Percentiles rank a stretch among this genome's conserved stretches.
Conservation (phyloP, 2,797 vertebrate genomes). For the Sebastes melanostomus region DNA sequence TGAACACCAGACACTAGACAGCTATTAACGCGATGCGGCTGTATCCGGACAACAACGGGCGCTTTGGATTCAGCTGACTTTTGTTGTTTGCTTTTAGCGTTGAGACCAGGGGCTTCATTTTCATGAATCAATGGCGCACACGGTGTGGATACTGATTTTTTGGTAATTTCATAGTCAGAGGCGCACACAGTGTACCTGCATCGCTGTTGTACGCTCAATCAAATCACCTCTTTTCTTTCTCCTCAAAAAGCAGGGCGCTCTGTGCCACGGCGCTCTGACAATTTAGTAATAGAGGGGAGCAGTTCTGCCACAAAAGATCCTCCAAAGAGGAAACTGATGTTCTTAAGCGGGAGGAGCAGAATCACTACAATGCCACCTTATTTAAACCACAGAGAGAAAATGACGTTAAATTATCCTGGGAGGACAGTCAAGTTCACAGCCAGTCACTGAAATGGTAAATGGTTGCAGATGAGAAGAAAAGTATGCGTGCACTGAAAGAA, state of each 20-base stretch:
- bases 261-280: conserved; percentile 9
- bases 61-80: conserved; percentile 40
- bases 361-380: conserved; percentile 8
- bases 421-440: conserved; percentile 29
- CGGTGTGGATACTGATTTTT: conserved; percentile 30
- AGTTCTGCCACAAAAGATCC: conserved; percentile 29
- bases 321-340: conserved; percentile 23
- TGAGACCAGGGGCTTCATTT: conserved; percentile 42
- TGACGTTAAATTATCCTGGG: conserved; percentile 35
- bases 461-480: conserved; percentile 7
- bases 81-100: conserved; percentile 42
- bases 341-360: conserved; percentile 11
- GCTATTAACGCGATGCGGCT: conserved; percentile 59
- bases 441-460: conserved; percentile 27
- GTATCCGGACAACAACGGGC: conserved; percentile 25
- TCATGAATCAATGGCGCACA: conserved; percentile 29
- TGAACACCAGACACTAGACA: conserved; percentile 52
- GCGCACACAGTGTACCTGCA: conserved; percentile 19
- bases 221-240: conserved; percentile 41
- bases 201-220: conserved; percentile 27
- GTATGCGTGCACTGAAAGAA: neutral
- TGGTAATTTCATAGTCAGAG: conserved; percentile 51
- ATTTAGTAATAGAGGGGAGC: conserved; percentile 34
- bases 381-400: conserved; percentile 25
- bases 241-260: conserved; percentile 11